Evolutionary conservation across 2,888 invertebrate genomes (phyloP).

Genomic region (Spialia ferax): DNA sequence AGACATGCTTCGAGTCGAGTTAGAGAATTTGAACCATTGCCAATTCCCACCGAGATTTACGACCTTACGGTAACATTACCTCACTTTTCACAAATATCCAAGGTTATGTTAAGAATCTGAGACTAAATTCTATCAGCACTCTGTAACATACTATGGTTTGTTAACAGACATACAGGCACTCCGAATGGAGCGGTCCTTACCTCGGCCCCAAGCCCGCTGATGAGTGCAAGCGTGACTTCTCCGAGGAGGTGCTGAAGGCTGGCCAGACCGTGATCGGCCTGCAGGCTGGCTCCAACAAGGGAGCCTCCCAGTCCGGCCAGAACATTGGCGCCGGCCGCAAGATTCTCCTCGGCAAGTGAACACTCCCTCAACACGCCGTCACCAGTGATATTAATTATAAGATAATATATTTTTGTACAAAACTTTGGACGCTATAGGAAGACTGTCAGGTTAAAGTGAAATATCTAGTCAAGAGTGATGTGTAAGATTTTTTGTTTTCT

Average conservation of each 20-base stretch:
- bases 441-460: slow-evolving; percentile 64
- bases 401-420: slow-evolving; percentile 72
- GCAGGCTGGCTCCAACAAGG: slow-evolving; percentile 98
- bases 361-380: slow-evolving; percentile 51
- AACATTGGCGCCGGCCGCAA: slow-evolving; percentile 96
- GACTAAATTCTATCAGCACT: slow-evolving; percentile 14
- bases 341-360: slow-evolving; percentile 96
- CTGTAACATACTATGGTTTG: slow-evolving; percentile 44
- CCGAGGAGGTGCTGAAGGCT: slow-evolving; percentile 95
- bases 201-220: slow-evolving; percentile 98
- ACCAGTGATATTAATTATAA: slow-evolving; percentile 83
- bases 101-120: slow-evolving; percentile 53
- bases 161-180: slow-evolving; percentile 92
- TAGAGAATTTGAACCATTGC: slow-evolving; percentile 71
- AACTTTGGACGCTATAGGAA: slow-evolving; percentile 77
- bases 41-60: slow-evolving; percentile 76
- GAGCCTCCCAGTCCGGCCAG: slow-evolving; percentile 96
- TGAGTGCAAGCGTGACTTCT: slow-evolving; percentile 97
- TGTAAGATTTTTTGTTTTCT: slow-evolving; percentile 56
- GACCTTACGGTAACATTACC: slow-evolving; percentile 79
- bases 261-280: slow-evolving; percentile 97
- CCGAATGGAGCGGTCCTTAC: slow-evolving; percentile 94
- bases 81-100: slow-evolving; percentile 82
- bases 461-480: slow-evolving; percentile 68
- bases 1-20: slow-evolving; percentile 65